Evolutionary conservation across 2,797 vertebrate species (phyloP), one percentile per base, ranked within the genome.

Genomic region (Lophura swinhoii): DNA sequence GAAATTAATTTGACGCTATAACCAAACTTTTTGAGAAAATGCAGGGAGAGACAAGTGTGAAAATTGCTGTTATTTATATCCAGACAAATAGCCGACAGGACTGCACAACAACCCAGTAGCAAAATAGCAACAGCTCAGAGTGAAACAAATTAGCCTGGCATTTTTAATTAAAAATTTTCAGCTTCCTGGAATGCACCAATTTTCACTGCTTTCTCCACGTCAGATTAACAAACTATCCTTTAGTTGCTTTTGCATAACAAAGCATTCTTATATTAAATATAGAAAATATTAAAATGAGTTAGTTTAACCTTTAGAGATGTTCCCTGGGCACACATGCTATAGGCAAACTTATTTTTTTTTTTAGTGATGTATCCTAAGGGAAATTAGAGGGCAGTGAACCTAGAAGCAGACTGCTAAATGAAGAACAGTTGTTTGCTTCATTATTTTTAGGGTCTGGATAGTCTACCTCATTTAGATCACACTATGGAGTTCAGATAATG

Each of bases 1-100:
- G 29, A 95, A 96, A 96, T 95, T 96, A 97, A 97, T 95, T 94
- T 94, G 86, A 51, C 63, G 31, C 79, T 84, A 93, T 88, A 97
- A 90, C 94, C 93, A 97, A 97, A 94, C 74, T 31, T 96, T 97
- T 97, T 97, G 96, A 97, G 85, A 95, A 96, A 96, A 44, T 74
- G 90, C 79, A 97, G 96, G 89, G 96, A 98, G 96, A 97, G 95
- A 96, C 95, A 97, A 95, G 95, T 97, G 97, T 97, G 96, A 98
- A 98, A 98, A 98, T 98, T 96, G 97, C 95, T 97, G 96, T 97
- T 96, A 97, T 98, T 98, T 98, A 97, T 98, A 98, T 97, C 97
- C 95, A 97, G 97, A 97, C 91, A 97, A 97, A 97, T 94, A 94
- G 94, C 93, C 88, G 70, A 97, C 96, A 97, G 97, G 95, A 93